phyloP scores from a whole-genome alignment of 2,113 vertebrate species.

The Leptobrachium ailaonicum region DNA sequence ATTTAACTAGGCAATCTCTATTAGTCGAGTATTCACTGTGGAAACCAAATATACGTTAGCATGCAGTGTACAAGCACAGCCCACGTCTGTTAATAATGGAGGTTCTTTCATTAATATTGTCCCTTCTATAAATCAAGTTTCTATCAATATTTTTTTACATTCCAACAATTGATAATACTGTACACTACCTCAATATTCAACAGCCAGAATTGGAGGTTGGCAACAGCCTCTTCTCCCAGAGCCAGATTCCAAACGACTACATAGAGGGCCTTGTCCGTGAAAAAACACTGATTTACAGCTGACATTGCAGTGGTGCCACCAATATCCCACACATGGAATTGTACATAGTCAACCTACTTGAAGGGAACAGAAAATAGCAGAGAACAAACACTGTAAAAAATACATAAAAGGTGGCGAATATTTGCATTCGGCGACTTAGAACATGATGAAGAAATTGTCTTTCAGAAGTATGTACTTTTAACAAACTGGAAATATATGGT shows the following conservation, averaged over 20 bases:
- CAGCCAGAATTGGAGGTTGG: conserved; percentile 92
- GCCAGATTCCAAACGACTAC: conserved; percentile 97
- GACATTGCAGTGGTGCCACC: conserved; percentile 91
- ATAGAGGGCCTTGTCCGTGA: conserved; percentile 95
- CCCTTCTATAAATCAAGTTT: neutral
- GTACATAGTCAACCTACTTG: conserved; percentile 84
- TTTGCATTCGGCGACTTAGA: too few relatives aligned
- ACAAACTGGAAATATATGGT: too few relatives aligned
- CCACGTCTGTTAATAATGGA: neutral
- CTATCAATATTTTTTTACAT: too few relatives aligned
- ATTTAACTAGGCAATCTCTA: too few relatives aligned
- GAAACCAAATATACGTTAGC: too few relatives aligned
- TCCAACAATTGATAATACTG: neutral
- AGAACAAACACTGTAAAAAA: neutral
- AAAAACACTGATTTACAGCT: conserved; percentile 97
- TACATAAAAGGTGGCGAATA: too few relatives aligned
- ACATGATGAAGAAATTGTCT: too few relatives aligned
- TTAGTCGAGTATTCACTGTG: too few relatives aligned
- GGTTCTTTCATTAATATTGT: neutral
- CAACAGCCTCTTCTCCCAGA: conserved; percentile 92
- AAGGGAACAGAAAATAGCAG: conserved; percentile 50
- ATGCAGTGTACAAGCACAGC: too few relatives aligned
- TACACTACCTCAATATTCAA: conserved; percentile 89
- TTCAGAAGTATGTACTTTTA: too few relatives aligned
- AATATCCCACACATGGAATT: conserved; percentile 94